Conservation (phyloP, 2,888 invertebrate genomes). For the Eupsilia transversa region DNA sequence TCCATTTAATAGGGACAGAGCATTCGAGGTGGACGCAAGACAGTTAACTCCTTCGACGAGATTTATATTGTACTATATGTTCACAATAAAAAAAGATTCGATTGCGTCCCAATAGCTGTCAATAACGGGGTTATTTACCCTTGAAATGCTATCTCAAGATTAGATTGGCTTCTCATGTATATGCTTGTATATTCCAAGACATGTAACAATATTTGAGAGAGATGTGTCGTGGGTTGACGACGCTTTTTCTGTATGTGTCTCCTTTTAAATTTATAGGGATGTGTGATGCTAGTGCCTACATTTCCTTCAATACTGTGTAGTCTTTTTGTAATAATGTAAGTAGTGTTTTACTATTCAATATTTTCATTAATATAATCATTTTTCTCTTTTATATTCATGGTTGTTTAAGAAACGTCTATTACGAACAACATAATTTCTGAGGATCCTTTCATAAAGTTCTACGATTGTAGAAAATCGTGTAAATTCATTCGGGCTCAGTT, state of each 20-base stretch:
- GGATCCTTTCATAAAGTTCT: constrained; percentile 35
- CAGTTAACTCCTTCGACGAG: constrained; percentile 68
- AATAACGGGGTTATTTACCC: constrained; percentile 62
- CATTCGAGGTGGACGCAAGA: constrained; percentile 62
- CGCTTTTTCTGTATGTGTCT: constrained; percentile 24
- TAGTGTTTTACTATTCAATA: constrained; percentile 14
- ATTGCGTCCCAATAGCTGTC: constrained; percentile 63
- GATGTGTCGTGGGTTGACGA: constrained; percentile 27
- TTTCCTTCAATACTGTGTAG: constrained; percentile 20
- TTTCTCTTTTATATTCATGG: neutral
- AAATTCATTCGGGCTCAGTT: constrained; percentile 31
- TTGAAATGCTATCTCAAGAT: constrained; percentile 61
- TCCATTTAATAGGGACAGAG: constrained; percentile 81
- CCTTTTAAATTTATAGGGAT: constrained; percentile 34
- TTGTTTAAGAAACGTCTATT: neutral
- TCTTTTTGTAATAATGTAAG: constrained; percentile 30
- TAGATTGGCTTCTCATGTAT: constrained; percentile 59
- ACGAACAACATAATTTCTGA: constrained; percentile 14
- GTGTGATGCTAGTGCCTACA: constrained; percentile 6
- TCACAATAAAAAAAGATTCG: constrained; percentile 61
- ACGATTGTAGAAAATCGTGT: constrained; percentile 25
- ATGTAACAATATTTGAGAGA: constrained; percentile 52
- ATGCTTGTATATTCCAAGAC: constrained; percentile 47
- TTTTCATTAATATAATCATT: neutral
- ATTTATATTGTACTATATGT: constrained; percentile 72